phyloP scores from a whole-genome alignment of 2,888 invertebrate species.

The Ceraclea dissimilis region DNA sequence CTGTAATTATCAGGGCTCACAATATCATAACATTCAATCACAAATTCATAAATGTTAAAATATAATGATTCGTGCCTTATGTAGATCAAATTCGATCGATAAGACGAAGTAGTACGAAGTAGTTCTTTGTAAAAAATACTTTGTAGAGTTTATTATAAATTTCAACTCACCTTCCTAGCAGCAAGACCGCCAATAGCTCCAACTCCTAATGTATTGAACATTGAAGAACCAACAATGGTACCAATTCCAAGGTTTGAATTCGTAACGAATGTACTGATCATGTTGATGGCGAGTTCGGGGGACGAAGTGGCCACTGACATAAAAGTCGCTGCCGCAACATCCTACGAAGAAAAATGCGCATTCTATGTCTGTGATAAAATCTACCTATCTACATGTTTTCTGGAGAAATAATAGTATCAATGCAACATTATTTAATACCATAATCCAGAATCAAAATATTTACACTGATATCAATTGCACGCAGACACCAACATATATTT shows the following conservation, averaged over 20 bases:
- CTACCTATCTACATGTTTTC: background rate
- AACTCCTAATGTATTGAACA: constrained; percentile 82
- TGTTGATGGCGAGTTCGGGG: constrained; percentile 88
- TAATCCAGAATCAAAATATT: no score
- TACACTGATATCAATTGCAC: no score
- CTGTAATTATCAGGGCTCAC: no score
- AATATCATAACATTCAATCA: no score
- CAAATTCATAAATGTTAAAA: no score
- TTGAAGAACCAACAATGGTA: constrained; percentile 79
- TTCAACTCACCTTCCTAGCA: constrained; percentile 57
- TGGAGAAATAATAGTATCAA: background rate
- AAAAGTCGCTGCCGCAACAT: constrained; percentile 95
- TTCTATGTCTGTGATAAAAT: background rate
- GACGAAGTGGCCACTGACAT: constrained; percentile 94
- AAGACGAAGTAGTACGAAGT: no score
- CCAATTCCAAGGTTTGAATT: constrained; percentile 81
- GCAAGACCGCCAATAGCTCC: constrained; percentile 74
- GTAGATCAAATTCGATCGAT: no score
- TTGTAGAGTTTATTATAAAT: no score
- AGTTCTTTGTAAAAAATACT: no score
- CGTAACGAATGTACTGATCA: constrained; percentile 80
- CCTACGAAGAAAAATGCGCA: constrained; percentile 37
- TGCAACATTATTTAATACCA: background rate
- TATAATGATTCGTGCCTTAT: no score
- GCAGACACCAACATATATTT: no score